Evolutionary conservation across 2,888 invertebrate genomes (phyloP).

Genomic region (Aricia artaxerxes): DNA sequence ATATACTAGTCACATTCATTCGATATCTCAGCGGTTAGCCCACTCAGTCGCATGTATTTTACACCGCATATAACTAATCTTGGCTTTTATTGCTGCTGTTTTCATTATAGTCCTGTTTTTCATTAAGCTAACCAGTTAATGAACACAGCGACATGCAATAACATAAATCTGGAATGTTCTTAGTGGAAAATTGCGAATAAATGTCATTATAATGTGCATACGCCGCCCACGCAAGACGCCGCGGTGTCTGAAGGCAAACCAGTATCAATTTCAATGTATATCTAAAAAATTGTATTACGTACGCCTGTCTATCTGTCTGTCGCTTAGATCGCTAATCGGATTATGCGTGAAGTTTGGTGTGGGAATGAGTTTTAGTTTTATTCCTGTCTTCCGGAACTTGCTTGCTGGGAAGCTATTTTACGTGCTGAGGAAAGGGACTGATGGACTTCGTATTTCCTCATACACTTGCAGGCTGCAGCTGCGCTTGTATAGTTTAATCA

Average conservation of each 20-base stretch:
- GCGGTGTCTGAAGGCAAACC: constrained; percentile 62
- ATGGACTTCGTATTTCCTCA: neutral
- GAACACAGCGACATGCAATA: neutral
- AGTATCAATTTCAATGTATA: constrained; percentile 41
- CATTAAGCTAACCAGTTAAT: constrained; percentile 11
- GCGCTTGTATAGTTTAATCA: neutral
- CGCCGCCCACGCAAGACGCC: constrained; percentile 56
- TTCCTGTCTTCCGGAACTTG: neutral
- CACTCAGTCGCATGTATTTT: neutral
- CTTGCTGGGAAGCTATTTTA: neutral
- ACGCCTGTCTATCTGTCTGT: constrained; percentile 16
- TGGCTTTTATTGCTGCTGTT: neutral
- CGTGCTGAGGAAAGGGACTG: neutral
- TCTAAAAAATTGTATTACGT: neutral
- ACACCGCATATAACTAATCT: neutral
- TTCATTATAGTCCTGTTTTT: constrained; percentile 1
- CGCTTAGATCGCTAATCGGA: constrained; percentile 2
- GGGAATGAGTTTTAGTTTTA: neutral
- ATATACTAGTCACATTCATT: neutral
- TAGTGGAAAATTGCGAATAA: neutral
- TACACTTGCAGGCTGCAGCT: neutral
- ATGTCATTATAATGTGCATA: constrained; percentile 30
- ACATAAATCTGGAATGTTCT: constrained; percentile 21
- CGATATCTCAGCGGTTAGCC: neutral
- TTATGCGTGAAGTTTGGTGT: constrained; percentile 9